Conservation (phyloP, 2,888 invertebrate genomes). For the Trisateles emortualis region DNA sequence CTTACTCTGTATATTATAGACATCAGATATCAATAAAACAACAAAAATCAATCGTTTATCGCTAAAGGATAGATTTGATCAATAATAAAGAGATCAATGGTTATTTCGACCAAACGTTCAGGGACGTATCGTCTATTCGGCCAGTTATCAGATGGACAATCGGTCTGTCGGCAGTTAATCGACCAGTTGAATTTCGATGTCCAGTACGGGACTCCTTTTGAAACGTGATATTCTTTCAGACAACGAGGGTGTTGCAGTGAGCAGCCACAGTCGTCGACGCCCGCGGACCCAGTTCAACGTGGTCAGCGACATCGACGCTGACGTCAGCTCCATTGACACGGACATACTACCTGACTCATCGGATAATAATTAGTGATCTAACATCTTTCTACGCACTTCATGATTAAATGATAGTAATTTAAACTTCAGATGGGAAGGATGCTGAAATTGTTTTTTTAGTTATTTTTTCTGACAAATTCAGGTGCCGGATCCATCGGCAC, state of each 20-base stretch:
- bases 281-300: constrained; percentile 14
- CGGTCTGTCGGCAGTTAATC: too few relatives aligned
- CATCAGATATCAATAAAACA: too few relatives aligned
- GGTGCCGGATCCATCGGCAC: not conserved
- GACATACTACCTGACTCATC: constrained; percentile 71
- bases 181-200: too few relatives aligned
- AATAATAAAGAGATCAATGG: too few relatives aligned
- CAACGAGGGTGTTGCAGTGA: not conserved
- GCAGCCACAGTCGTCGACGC: not conserved
- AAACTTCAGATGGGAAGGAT: not conserved
- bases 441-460: not conserved
- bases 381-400: not conserved
- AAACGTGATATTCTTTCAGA: not conserved
- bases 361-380: constrained; percentile 56
- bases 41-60: too few relatives aligned
- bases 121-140: too few relatives aligned
- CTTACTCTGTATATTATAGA: too few relatives aligned
- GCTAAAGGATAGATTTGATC: too few relatives aligned
- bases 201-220: too few relatives aligned
- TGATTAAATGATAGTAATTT: not conserved
- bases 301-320: constrained; percentile 73
- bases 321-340: constrained; percentile 75
- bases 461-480: not conserved
- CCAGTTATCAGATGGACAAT: too few relatives aligned
- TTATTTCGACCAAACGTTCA: too few relatives aligned